Evolutionary conservation across 2,113 vertebrate species (phyloP).

Genomic region (Podiceps cristatus): DNA sequence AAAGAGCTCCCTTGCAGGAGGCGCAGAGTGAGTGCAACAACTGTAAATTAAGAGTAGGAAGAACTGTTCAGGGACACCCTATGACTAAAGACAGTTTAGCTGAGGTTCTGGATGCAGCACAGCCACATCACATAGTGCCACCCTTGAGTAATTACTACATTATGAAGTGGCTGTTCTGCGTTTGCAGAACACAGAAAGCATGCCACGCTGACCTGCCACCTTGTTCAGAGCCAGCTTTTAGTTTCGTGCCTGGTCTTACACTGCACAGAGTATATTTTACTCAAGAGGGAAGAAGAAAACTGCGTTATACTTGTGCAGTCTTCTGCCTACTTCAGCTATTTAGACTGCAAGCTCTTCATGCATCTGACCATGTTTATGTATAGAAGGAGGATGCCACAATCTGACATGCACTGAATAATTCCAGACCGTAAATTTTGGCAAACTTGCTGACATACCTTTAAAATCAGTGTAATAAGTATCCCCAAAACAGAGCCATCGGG

Average conservation of each 20-base stretch:
- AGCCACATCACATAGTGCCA: background rate
- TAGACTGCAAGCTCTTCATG: background rate
- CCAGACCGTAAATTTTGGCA: background rate
- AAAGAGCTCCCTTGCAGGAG: background rate
- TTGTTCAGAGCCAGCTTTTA: background rate
- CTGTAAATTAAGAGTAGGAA: background rate
- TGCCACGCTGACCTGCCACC: rapidly evolving
- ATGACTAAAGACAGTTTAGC: background rate
- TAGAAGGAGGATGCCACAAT: background rate
- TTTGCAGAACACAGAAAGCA: background rate
- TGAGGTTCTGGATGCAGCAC: background rate
- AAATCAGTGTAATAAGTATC: background rate
- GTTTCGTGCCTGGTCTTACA: background rate
- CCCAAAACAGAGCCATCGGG: background rate
- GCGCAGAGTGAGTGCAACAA: background rate
- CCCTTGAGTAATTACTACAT: background rate
- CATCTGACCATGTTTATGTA: background rate
- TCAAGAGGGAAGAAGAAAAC: background rate
- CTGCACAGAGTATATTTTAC: background rate
- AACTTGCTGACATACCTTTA: background rate
- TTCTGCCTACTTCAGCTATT: constrained; percentile 2
- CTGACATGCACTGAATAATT: background rate
- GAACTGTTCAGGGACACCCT: background rate
- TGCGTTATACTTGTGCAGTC: background rate
- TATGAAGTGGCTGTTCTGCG: rapidly evolving